Evolutionary conservation across 2,888 invertebrate genomes (phyloP).

Genomic region (Notocelia uddmanniana): DNA sequence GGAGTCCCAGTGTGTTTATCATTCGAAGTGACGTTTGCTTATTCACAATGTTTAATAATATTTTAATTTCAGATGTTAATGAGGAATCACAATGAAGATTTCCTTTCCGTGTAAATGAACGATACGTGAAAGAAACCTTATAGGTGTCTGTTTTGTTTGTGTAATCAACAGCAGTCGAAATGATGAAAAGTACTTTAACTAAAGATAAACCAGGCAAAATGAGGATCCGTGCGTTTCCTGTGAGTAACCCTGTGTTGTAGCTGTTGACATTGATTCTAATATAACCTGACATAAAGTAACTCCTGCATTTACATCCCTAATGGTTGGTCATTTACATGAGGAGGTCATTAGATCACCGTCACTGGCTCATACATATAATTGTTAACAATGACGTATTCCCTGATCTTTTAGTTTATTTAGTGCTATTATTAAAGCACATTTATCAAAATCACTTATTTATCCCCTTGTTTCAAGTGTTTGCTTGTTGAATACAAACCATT

Average conservation of each 20-base stretch:
- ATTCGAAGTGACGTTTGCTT: conserved; percentile 52
- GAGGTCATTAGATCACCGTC: conserved; percentile 31
- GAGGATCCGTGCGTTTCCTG: conserved; percentile 99
- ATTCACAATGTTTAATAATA: conserved; percentile 49
- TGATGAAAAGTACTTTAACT: conserved; percentile 91
- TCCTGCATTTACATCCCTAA: background rate
- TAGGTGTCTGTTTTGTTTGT: conserved; percentile 67
- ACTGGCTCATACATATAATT: conserved; percentile 4
- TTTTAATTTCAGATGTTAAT: conserved; percentile 74
- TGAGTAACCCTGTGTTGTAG: conserved; percentile 85
- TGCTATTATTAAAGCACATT: background rate
- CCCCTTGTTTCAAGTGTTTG: background rate
- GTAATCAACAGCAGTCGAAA: conserved; percentile 69
- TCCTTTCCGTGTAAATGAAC: conserved; percentile 76
- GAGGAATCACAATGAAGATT: conserved; percentile 78
- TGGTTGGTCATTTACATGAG: conserved; percentile 12
- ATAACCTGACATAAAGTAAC: background rate
- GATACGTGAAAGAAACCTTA: conserved; percentile 59
- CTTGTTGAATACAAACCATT: background rate
- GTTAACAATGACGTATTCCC: background rate
- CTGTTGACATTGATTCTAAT: conserved; percentile 10
- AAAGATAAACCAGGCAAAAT: conserved; percentile 97
- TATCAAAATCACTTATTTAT: background rate
- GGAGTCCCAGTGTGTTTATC: conserved; percentile 49
- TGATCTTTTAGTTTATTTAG: background rate